Percentiles rank a stretch among this genome's conserved stretches.
Conservation (phyloP, 1,140 invertebrate species). For the Oryctes rhinoceros region DNA sequence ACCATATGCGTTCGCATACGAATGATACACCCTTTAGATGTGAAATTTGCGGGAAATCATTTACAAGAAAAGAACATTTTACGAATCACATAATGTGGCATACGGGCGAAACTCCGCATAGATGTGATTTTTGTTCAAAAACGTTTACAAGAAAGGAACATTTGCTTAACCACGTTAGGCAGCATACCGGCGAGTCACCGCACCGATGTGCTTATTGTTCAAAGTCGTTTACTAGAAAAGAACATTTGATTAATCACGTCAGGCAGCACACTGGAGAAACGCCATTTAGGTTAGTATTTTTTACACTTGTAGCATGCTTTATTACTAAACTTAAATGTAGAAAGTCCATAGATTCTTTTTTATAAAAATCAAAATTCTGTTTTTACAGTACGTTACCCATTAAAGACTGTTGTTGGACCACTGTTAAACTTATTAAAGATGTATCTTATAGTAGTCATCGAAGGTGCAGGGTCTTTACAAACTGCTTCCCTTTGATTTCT, state of each 20-base stretch:
- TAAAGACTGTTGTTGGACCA: too few species aligned
- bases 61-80: constrained; percentile 86
- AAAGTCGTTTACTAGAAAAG: constrained; percentile 84
- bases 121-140: constrained; percentile 85
- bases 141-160: constrained; percentile 86
- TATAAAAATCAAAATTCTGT: too few species aligned
- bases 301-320: neutral
- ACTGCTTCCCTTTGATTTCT: too few species aligned
- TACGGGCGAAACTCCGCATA: constrained; percentile 86
- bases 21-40: constrained; percentile 67
- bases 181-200: constrained; percentile 82
- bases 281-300: constrained; percentile 58
- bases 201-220: constrained; percentile 83
- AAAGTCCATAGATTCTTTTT: too few species aligned
- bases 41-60: constrained; percentile 86
- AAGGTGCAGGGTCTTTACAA: too few species aligned
- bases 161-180: constrained; percentile 81
- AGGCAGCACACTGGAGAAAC: constrained; percentile 91
- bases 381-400: too few species aligned
- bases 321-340: neutral
- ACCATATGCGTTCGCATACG: constrained; percentile 78
- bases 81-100: constrained; percentile 89
- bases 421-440: too few species aligned
- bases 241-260: constrained; percentile 83
- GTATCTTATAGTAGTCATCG: too few species aligned